Conservation (phyloP, 1,140 invertebrate genomes). For the Cydia splendana region DNA sequence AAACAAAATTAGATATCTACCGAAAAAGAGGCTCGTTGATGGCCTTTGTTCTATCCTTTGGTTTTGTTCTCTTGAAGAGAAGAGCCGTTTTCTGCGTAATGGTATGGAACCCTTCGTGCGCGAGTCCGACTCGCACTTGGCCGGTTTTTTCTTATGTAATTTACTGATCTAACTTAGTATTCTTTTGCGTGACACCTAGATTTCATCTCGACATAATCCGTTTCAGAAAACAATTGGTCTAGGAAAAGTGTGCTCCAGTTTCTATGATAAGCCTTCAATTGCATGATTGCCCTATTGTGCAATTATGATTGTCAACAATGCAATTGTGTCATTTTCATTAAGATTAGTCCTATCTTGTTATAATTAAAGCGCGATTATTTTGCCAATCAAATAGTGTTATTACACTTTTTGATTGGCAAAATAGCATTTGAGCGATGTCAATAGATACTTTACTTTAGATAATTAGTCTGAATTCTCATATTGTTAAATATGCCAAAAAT, state of each 20-base stretch:
- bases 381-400: background rate
- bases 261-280: constrained; percentile 2
- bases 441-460: no score
- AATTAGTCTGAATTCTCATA: no score
- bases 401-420: no score
- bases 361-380: background rate
- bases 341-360: constrained; percentile 4
- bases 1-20: no score
- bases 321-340: background rate
- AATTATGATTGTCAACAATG: constrained; percentile 11
- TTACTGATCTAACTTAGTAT: background rate
- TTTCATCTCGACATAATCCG: background rate
- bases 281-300: background rate
- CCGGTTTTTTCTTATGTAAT: constrained; percentile 17
- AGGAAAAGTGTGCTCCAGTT: constrained; percentile 8
- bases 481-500: no score
- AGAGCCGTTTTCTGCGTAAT: no score
- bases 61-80: no score
- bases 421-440: no score
- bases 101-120: no score
- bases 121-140: no score
- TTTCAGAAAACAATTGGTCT: constrained; percentile 2
- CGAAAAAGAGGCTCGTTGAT: no score
- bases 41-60: no score
- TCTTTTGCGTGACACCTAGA: background rate